Percentiles rank a stretch among this genome's conserved stretches.
These are phyloP conservation scores for Anabacerthia variegaticeps DNA, from an alignment of 2,797 vertebrate genomes.

Conservation along the genomic window DNA sequence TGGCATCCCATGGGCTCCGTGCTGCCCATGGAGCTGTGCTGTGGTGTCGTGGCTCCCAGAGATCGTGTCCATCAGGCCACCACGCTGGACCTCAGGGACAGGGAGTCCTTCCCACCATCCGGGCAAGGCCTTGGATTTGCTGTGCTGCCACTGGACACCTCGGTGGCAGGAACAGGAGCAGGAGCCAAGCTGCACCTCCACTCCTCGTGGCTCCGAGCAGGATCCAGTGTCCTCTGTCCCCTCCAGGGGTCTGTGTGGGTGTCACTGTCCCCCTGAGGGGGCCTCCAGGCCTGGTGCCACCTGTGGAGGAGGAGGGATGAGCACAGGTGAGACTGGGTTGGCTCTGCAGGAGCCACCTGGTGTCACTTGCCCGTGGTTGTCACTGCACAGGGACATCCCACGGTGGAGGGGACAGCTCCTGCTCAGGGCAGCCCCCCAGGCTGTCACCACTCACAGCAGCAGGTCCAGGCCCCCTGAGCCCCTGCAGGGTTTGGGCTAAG, in stretches of 20 bases:
- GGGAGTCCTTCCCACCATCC: neutral
- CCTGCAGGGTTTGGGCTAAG: neutral
- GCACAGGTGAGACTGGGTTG: neutral
- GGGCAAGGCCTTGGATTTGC: neutral
- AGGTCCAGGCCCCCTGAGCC: neutral
- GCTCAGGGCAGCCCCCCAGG: no score
- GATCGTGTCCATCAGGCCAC: neutral
- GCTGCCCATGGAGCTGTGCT: neutral
- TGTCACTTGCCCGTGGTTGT: fast-evolving
- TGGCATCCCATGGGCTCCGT: neutral
- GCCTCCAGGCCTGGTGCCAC: neutral
- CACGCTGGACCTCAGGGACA: neutral
- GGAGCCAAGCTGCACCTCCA: neutral
- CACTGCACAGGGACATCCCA: neutral
- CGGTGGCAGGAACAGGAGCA: neutral
- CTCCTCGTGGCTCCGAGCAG: fast-evolving
- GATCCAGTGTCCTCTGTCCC: neutral
- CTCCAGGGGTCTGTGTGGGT: neutral
- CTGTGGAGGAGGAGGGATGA: neutral
- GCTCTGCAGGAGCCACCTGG: fast-evolving
- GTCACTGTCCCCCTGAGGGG: neutral
- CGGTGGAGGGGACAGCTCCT: neutral
- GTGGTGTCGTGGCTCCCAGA: fast-evolving
- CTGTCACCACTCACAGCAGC: neutral
- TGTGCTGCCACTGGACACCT: neutral